Evolutionary conservation across 2,888 invertebrate species (phyloP), one percentile per base, ranked within the genome.

Genomic region (Phalangium opilio): DNA sequence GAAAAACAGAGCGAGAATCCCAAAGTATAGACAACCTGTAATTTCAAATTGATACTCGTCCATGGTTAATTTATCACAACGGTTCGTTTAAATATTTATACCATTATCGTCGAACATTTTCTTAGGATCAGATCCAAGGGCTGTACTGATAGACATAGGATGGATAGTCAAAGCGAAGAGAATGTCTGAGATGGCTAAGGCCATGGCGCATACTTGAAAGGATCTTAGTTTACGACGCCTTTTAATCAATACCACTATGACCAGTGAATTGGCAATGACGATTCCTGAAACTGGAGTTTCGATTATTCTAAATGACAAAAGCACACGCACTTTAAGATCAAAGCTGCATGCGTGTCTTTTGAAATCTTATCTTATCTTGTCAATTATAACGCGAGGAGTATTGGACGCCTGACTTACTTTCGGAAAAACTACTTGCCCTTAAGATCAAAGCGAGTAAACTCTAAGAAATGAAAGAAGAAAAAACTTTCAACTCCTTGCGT

Each of bases 21-120:
- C 56, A 42, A 55, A 56, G 40, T 53, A 56, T 21, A 52, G 35
- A 34, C 56, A 56, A 10, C 54, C 54, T 54, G 21, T 35, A 41
- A 41, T 1, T 38, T 17, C 7, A 15, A 38, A 39, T 36, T n/a
- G n/a, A n/a, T n/a, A 33, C n/a, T 33, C 10, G 10, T 33, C 34
- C 10, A 11, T 27, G 27, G 27, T 27, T 27, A 11, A 36, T 15
- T 36, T 3, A 36, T n/a, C 11, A 36, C 11, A 36, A 33, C 5
- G 27, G 27, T 27, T 15, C 14, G 17, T 4, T 8, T 17, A 8
- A 17, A 8, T 39, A 14, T 8, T 39, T 17, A 27, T 11, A 51
- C 51, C 51, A 3, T 40, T 40, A 10, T 44, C 34, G 27, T 42
- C 43, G 41, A 51, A 51, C n/a, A 51, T 51, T 3, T 14, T 18